A percentile compares a stretch with the other conserved stretches of the same genome.
phyloP scores from a whole-genome alignment of 2,888 invertebrate genomes.

The Phaedon cochleariae region DNA sequence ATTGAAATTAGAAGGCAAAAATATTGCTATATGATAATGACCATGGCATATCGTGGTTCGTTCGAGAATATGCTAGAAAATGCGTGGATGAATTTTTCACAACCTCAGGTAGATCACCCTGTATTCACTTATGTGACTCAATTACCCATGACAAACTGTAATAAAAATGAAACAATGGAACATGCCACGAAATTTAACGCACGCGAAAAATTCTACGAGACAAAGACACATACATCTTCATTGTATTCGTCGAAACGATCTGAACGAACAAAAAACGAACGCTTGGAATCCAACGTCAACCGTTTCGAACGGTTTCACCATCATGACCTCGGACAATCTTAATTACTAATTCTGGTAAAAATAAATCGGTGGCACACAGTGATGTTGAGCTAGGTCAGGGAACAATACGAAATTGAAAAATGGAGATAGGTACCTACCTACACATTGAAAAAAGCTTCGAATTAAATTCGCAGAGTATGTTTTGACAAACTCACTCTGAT shows the following conservation, averaged over 20 bases:
- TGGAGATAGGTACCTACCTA: too few species aligned
- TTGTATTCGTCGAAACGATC: conserved; percentile 25
- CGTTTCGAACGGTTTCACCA: neutral
- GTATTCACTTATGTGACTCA: neutral
- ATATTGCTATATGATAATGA: too few species aligned
- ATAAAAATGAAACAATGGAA: conserved; percentile 31
- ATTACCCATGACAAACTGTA: neutral
- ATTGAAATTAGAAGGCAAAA: too few species aligned
- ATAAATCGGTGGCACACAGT: neutral
- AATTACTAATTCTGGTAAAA: neutral
- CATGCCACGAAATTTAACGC: conserved; percentile 34
- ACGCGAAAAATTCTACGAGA: conserved; percentile 34
- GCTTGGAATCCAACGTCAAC: neutral
- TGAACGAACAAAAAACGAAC: conserved; percentile 15
- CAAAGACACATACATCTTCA: conserved; percentile 33
- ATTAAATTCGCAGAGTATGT: too few species aligned
- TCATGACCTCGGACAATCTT: neutral
- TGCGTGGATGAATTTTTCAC: too few species aligned
- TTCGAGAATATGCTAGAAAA: too few species aligned
- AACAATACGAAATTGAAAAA: neutral
- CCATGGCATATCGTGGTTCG: too few species aligned
- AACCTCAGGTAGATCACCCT: neutral
- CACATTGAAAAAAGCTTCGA: too few species aligned
- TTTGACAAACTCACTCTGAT: too few species aligned
- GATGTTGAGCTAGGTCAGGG: neutral